These are phyloP conservation scores for Euura lappo DNA, from an alignment of 1,140 invertebrate species.

Conservation along the genomic window DNA sequence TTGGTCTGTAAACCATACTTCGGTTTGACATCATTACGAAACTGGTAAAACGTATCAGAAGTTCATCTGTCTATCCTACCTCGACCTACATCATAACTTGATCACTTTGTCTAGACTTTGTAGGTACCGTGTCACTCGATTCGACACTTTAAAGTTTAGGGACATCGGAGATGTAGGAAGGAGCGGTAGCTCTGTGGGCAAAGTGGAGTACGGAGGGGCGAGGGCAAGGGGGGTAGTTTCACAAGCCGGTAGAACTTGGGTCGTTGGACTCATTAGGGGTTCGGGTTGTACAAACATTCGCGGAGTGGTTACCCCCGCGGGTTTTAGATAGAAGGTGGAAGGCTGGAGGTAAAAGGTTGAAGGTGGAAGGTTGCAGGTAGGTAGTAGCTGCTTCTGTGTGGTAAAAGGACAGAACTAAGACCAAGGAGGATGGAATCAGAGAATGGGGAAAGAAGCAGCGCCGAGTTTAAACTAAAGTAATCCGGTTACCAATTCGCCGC, in stretches of 20 bases:
- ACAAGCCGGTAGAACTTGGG: not conserved
- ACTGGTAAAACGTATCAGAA: too few species aligned
- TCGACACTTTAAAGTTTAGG: too few species aligned
- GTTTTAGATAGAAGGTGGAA: not conserved
- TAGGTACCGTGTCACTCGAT: too few species aligned
- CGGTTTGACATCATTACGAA: too few species aligned
- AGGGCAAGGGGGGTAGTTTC: not conserved
- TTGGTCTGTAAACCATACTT: too few species aligned
- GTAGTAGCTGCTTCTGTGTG: not conserved
- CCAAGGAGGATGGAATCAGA: not conserved
- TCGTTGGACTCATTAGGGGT: constrained; percentile 12
- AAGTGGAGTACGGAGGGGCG: too few species aligned
- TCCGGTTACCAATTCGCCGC: constrained; percentile 34
- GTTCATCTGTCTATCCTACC: too few species aligned
- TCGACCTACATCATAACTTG: too few species aligned
- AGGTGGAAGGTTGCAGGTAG: not conserved
- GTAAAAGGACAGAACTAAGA: too few species aligned
- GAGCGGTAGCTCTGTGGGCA: too few species aligned
- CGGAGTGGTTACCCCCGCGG: constrained; percentile 5
- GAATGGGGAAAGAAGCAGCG: not conserved
- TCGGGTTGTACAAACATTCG: constrained; percentile 12
- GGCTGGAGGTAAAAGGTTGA: not conserved
- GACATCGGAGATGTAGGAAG: too few species aligned
- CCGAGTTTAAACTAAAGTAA: constrained; percentile 32
- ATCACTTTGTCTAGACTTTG: too few species aligned